A percentile compares a stretch with the other conserved stretches of the same genome.
phyloP scores from a whole-genome alignment of 2,797 vertebrate species.

The Numenius phaeopus region DNA sequence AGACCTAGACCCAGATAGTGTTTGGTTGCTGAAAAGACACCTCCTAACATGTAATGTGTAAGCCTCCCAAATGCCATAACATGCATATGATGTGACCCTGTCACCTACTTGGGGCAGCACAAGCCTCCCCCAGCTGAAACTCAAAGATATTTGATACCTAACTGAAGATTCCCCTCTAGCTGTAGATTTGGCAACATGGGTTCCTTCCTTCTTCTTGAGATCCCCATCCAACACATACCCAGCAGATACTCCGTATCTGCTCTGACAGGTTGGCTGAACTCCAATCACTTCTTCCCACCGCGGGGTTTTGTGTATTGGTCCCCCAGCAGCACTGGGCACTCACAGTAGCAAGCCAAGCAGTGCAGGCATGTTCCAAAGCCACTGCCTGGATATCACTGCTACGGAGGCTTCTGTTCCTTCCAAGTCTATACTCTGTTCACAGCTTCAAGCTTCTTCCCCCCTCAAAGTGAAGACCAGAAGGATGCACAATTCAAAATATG shows the following conservation, averaged over 20 bases:
- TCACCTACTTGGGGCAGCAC: neutral
- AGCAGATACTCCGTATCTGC: neutral
- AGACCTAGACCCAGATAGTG: neutral
- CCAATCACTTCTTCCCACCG: fast-evolving
- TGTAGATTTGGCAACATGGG: neutral
- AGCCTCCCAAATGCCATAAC: neutral
- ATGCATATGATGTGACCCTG: neutral
- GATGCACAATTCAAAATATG: neutral
- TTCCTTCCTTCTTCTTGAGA: neutral
- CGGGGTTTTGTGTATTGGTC: neutral
- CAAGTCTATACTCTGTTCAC: neutral
- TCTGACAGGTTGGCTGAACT: neutral
- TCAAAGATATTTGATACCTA: neutral
- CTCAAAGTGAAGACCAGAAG: neutral
- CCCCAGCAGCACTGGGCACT: neutral
- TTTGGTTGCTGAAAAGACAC: neutral
- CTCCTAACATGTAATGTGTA: neutral
- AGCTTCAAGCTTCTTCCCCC: neutral
- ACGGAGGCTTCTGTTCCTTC: neutral
- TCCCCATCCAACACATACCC: fast-evolving
- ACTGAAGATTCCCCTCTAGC: neutral
- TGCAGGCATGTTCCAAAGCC: neutral
- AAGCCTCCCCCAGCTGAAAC: neutral
- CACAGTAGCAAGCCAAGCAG: fast-evolving
- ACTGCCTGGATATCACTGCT: neutral